A percentile compares a stretch with the other conserved stretches of the same genome.
These are phyloP conservation scores for Horisme vitalbata DNA, from an alignment of 2,888 invertebrate species.

Conservation along the genomic window DNA sequence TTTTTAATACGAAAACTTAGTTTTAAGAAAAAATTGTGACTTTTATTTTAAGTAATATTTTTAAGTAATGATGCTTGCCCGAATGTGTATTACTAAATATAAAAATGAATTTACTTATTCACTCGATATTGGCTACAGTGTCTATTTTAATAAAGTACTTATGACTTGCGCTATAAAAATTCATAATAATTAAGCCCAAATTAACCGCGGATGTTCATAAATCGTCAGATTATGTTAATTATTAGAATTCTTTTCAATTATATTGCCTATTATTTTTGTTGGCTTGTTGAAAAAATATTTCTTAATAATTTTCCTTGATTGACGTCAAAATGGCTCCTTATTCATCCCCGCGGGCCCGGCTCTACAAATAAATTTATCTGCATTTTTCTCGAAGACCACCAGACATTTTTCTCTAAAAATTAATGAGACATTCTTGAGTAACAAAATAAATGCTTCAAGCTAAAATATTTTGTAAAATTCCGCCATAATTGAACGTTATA, in stretches of 20 bases:
- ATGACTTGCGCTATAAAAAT: not conserved
- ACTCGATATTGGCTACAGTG: too few relatives aligned
- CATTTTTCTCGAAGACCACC: constrained; percentile 44
- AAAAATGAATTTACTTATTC: too few relatives aligned
- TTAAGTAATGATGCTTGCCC: too few relatives aligned
- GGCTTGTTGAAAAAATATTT: constrained; percentile 28
- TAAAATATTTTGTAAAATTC: constrained; percentile 36
- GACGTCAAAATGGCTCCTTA: constrained; percentile 47
- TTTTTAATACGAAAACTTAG: constrained; percentile 55
- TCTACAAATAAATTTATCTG: constrained; percentile 42
- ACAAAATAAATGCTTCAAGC: constrained; percentile 38
- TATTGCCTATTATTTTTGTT: constrained; percentile 28
- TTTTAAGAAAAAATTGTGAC: too few relatives aligned
- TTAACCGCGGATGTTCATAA: not conserved
- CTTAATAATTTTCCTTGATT: constrained; percentile 38
- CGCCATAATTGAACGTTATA: constrained; percentile 24
- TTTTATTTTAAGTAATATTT: too few relatives aligned
- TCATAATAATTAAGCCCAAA: not conserved
- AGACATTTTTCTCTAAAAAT: constrained; percentile 43
- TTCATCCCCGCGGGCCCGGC: constrained; percentile 40
- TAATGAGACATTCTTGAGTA: constrained; percentile 51
- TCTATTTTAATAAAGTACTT: too few relatives aligned
- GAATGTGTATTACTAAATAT: too few relatives aligned
- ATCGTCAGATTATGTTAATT: not conserved
- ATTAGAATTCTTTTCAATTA: not conserved